These are phyloP conservation scores for Emydura subglobosa DNA, from an alignment of 2,113 vertebrate species.

Conservation along the genomic window DNA sequence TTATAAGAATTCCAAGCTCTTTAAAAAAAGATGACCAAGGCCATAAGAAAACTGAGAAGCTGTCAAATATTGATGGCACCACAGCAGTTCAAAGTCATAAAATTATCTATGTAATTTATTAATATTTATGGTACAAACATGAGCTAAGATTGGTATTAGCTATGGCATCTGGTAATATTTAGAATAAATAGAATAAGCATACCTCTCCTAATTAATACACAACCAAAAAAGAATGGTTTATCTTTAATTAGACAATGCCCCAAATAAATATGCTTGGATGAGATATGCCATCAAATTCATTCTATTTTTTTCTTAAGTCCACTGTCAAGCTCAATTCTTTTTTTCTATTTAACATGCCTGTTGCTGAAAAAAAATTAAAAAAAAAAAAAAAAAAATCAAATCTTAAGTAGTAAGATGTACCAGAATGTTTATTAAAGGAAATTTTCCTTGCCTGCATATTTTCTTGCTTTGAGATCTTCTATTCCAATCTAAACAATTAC, in stretches of 20 bases:
- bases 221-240: not conserved
- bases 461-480: not conserved
- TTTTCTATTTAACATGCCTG: not conserved
- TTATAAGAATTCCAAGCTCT: not conserved
- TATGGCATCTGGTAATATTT: not conserved
- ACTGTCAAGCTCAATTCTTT: not conserved
- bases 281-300: not conserved
- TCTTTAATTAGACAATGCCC: not conserved
- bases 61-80: not conserved
- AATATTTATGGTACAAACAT: not conserved
- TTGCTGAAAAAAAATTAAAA: not conserved
- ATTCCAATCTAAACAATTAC: too few relatives aligned
- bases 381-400: not conserved
- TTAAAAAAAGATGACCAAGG: not conserved
- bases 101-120: not conserved
- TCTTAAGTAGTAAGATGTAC: not conserved
- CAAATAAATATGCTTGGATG: not conserved
- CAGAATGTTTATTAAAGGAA: not conserved
- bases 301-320: not conserved
- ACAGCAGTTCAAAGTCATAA: not conserved
- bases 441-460: not conserved
- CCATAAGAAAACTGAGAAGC: not conserved
- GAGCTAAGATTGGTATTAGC: not conserved
- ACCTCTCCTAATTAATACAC: not conserved
- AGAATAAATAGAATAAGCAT: rapidly evolving